Evolutionary conservation across 1,140 invertebrate genomes (phyloP).

Genomic region (Diprion similis): DNA sequence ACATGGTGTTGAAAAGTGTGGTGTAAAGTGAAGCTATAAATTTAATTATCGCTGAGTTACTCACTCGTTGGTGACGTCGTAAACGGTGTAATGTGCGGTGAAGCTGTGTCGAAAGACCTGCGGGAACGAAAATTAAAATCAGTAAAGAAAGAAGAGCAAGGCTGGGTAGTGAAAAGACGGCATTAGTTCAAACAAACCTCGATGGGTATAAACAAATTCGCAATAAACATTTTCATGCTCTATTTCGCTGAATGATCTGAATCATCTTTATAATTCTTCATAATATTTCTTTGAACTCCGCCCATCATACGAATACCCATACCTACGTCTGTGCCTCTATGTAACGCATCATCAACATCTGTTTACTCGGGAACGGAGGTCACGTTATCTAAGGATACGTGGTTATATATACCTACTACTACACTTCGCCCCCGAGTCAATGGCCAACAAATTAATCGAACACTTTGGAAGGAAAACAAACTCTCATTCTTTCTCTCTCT

Average conservation of each 20-base stretch:
- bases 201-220: too few species aligned
- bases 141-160: too few species aligned
- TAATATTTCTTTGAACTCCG: too few species aligned
- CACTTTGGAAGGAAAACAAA: slow-evolving; percentile 7
- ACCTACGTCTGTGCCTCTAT: too few species aligned
- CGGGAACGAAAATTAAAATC: slow-evolving; percentile 40
- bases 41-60: slow-evolving; percentile 47
- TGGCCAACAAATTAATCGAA: neutral
- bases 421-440: neutral
- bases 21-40: neutral
- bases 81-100: slow-evolving; percentile 83
- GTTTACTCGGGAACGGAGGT: slow-evolving; percentile 7
- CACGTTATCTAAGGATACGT: neutral
- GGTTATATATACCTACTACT: too few species aligned
- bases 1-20: too few species aligned
- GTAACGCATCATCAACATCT: neutral
- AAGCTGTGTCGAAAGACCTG: slow-evolving; percentile 83
- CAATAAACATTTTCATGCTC: too few species aligned
- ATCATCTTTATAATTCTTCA: too few species aligned
- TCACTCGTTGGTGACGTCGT: slow-evolving; percentile 86
- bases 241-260: too few species aligned
- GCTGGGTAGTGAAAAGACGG: too few species aligned
- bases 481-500: neutral
- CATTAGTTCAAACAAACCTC: too few species aligned
- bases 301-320: too few species aligned